Evolutionary conservation across 2,113 vertebrate species (phyloP).

Genomic region (Hylia prasina): DNA sequence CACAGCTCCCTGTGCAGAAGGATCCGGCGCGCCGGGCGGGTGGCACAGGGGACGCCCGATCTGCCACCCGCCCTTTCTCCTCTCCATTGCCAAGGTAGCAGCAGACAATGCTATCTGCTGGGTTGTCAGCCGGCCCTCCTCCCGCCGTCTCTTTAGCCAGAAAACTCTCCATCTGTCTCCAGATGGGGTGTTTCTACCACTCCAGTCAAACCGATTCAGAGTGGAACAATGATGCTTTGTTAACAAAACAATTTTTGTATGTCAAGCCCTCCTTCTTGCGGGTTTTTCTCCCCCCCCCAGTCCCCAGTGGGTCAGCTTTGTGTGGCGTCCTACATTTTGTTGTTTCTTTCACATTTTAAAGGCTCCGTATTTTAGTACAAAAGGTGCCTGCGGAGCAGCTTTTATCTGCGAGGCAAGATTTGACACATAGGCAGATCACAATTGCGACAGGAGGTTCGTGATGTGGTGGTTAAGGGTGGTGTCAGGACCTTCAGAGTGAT

Average conservation of each 20-base stretch:
- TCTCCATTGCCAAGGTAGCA: conserved; percentile 43
- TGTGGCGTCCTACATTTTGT: conserved; percentile 58
- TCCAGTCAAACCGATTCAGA: conserved; percentile 54
- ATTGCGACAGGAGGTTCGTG: conserved; percentile 48
- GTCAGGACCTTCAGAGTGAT: conserved; percentile 52
- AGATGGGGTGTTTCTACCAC: conserved; percentile 64
- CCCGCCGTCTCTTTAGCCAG: conserved; percentile 9
- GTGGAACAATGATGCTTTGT: conserved; percentile 54
- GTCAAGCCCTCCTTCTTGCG: conserved; percentile 16
- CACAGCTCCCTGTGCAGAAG: neutral
- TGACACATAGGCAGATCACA: conserved; percentile 32
- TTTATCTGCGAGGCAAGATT: conserved; percentile 32
- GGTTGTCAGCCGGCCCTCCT: conserved; percentile 34
- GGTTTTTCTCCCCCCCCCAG: neutral
- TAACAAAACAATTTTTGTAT: conserved; percentile 60
- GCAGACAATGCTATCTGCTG: conserved; percentile 52
- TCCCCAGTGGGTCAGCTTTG: conserved; percentile 50
- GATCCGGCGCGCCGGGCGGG: fast-evolving
- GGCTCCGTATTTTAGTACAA: conserved; percentile 23
- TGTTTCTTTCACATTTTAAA: conserved; percentile 61
- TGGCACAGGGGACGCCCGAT: neutral
- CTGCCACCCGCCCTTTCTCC: conserved; percentile 15
- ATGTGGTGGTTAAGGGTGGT: conserved; percentile 52
- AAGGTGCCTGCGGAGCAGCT: conserved; percentile 41
- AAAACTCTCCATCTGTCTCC: conserved; percentile 64